Conservation (phyloP, 2,113 vertebrate species). For the Lagopus leucura region DNA sequence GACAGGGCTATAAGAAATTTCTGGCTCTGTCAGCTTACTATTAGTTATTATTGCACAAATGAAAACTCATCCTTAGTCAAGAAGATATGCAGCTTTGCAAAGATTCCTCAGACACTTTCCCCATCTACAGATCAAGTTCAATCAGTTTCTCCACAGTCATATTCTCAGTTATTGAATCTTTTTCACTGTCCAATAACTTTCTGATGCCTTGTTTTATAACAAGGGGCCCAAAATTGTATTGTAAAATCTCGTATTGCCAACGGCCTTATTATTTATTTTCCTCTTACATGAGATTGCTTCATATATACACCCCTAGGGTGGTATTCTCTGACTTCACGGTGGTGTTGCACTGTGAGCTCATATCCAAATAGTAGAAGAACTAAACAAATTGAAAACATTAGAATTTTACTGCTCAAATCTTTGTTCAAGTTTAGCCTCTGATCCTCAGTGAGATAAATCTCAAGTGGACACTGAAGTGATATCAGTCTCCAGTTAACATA, state of each 20-base stretch:
- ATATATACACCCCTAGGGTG: slow-evolving; percentile 71
- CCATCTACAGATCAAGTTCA: slow-evolving; percentile 1
- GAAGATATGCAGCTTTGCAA: background rate
- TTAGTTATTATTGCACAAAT: slow-evolving; percentile 11
- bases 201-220: slow-evolving; percentile 11
- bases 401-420: slow-evolving; percentile 47
- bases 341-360: background rate
- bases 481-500: slow-evolving; percentile 50
- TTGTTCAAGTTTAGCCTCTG: slow-evolving; percentile 49
- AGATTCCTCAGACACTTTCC: background rate
- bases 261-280: slow-evolving; percentile 54
- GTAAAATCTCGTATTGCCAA: background rate
- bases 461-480: slow-evolving; percentile 58
- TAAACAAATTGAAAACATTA: slow-evolving; percentile 63
- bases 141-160: slow-evolving; percentile 15
- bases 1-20: background rate
- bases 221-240: slow-evolving; percentile 2
- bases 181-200: slow-evolving; percentile 30
- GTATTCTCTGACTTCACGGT: slow-evolving; percentile 39
- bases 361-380: slow-evolving; percentile 33
- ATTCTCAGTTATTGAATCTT: slow-evolving; percentile 11
- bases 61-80: background rate
- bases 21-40: background rate
- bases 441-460: slow-evolving; percentile 54
- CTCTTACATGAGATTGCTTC: slow-evolving; percentile 49